Evolutionary conservation across 2,797 vertebrate genomes (phyloP).

Genomic region (Acipenser ruthenus): DNA sequence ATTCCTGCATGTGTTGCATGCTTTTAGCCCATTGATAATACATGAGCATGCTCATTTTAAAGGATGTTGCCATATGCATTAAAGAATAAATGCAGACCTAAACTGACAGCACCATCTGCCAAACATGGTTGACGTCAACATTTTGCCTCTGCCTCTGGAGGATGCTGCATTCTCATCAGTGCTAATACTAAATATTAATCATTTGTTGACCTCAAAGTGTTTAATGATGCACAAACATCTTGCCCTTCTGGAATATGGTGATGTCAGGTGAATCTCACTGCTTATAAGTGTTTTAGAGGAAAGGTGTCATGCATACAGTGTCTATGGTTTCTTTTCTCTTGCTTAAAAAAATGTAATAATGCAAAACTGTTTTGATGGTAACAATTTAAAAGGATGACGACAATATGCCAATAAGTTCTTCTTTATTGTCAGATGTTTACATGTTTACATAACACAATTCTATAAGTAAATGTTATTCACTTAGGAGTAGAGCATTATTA

Average conservation of each 20-base stretch:
- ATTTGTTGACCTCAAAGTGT: conserved; percentile 77
- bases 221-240: conserved; percentile 61
- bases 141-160: conserved; percentile 57
- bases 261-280: conserved; percentile 59
- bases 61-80: conserved; percentile 73
- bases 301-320: no score
- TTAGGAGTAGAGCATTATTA: no score
- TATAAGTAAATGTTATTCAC: no score
- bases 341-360: no score
- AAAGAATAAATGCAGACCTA: conserved; percentile 71
- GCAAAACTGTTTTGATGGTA: no score
- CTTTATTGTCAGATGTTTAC: no score
- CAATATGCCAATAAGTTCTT: no score
- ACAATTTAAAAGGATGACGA: no score
- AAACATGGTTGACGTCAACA: conserved; percentile 65
- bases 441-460: no score
- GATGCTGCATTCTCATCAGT: conserved; percentile 62
- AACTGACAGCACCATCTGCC: conserved; percentile 82
- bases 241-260: conserved; percentile 62
- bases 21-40: conserved; percentile 80
- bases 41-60: conserved; percentile 67
- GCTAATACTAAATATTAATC: conserved; percentile 60
- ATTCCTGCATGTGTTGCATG: conserved; percentile 63
- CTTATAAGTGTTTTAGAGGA: no score
- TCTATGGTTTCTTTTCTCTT: no score